Percentiles rank a stretch among this genome's conserved stretches.
phyloP scores from a whole-genome alignment of 2,888 invertebrate species.

The Cyclophora albipunctata region DNA sequence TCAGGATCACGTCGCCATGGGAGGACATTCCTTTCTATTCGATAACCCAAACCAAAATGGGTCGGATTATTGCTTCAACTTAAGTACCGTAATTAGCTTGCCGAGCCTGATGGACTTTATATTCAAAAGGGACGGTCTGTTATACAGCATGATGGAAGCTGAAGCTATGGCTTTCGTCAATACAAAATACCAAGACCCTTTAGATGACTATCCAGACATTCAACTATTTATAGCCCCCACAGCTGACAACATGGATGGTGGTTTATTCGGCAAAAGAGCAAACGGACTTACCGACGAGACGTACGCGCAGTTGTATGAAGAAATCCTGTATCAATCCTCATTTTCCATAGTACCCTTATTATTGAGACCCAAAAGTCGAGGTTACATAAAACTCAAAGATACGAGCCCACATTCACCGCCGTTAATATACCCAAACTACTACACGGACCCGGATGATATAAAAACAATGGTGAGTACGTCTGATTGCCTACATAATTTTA shows the following conservation, averaged over 20 bases:
- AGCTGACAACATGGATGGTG: conserved; percentile 86
- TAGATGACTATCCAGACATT: conserved; percentile 85
- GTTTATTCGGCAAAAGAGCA: conserved; percentile 81
- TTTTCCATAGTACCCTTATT: conserved; percentile 81
- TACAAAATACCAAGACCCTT: conserved; percentile 80
- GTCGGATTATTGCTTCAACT: conserved; percentile 79
- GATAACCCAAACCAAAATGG: conserved; percentile 76
- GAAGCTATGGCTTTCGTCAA: conserved; percentile 88
- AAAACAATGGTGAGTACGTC: conserved; percentile 77
- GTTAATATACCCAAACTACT: conserved; percentile 92
- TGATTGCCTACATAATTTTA: too few species aligned
- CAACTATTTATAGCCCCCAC: conserved; percentile 85
- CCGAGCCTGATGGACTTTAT: conserved; percentile 79
- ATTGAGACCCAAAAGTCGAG: conserved; percentile 83
- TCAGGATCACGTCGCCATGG: conserved; percentile 88
- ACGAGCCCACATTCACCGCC: conserved; percentile 83
- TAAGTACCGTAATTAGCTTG: conserved; percentile 78
- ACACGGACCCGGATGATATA: conserved; percentile 81
- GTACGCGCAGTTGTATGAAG: conserved; percentile 81
- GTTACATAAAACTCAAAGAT: conserved; percentile 79
- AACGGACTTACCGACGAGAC: conserved; percentile 80
- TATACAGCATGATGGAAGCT: conserved; percentile 85
- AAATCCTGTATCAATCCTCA: conserved; percentile 80
- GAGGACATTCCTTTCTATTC: conserved; percentile 84
- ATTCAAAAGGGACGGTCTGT: conserved; percentile 75